Base-by-base conservation (phyloP, 2,113 vertebrate species). In the Tiliqua scincoides region DNA sequence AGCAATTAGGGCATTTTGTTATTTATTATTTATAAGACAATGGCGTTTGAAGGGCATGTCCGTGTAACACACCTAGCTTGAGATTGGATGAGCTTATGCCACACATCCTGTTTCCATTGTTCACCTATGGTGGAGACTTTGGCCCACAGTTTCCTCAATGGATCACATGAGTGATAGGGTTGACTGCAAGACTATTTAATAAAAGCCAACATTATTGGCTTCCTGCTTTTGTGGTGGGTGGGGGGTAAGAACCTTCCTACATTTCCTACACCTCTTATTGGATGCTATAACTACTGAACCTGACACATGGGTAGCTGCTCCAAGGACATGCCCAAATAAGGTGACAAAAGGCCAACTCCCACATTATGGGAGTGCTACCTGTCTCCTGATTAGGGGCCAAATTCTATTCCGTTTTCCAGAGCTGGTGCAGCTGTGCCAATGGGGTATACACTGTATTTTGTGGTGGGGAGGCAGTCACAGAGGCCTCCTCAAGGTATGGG, bases 1-100 rank as follows among this genome's bases (percentile, higher is more conserved):
- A 94, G 88, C 87, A 81, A 91, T 67, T 93, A 94, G 89, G 89
- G 85, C 77, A 59, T 90, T 93, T 91, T 71, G 74, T 84, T 91
- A 79, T 43, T 88, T 86, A 92, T 91, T 89, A 91, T 91, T 89
- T 79, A 71, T 83, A 87, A 79, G 89, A 90, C 90, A 88, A 70
- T 32, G 84, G 77, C 68, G 82, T 67, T 91, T 89, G 68, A 89
- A 48, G 87, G 82, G 74, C 86, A 86, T 37, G 61, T 86, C 61
- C 48, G 21, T 70, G 54, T 74, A 54, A 86, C 35, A 17, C 43
- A 21, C 54, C 25, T 74, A 30, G 15, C 37, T 81, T 68, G 48
- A 10, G 43, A 74, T 18, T 86, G 17, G 23, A 25, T 73, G 43
- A 65, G n/a, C 59, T 86, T 54, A 52, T 48, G 37, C 62, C 79